Base-by-base conservation (phyloP, 1,140 invertebrate genomes). In the Cydia strobilella region DNA sequence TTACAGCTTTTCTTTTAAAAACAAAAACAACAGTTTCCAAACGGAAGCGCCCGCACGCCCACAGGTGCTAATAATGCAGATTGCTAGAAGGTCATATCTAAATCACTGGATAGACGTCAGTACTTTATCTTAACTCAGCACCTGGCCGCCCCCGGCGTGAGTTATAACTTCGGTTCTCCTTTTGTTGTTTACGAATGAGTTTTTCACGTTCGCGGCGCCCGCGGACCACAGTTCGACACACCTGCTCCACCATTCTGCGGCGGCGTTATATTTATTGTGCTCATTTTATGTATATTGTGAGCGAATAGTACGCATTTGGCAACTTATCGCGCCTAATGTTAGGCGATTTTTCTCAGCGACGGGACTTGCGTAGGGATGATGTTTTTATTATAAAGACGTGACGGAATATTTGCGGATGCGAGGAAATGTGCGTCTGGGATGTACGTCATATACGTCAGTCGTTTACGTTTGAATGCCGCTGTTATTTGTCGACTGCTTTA, bases 331-430 rank as follows among this genome's bases (percentile, higher is more conserved):
- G 82, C 80, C 82, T 90, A 89, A 90, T 89, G 84, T 83, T 77
- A 42, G 81, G 80, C 83, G 87, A 86, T 88, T 88, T 88, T 85
- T 86, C 80, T 78, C 73, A 45, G 75, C 74, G 63, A 69, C 78
- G 74, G 75, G 75, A 80, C 81, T 80, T 78, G 72, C 79, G 65
- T 51, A 72, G 77, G 77, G 78, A 82, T 90, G 88, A 90, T 90
- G 87, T 89, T 91, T 91, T 90, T 91, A 91, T 91, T 90, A 90
- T 87, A 85, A 88, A 84, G 84, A 85, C 86, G 83, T 86, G 84
- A 84, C 81, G 79, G 83, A 84, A 87, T 89, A 84, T 88, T 89
- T 86, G 84, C 82, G 82, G 71, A 84, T 84, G 86, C 84, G 81
- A 80, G 78, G 80, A 79, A 83, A 85, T 80, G 78, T 84, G 82